phyloP scores from a whole-genome alignment of 2,888 invertebrate genomes.

The Loripinus fragilis region DNA sequence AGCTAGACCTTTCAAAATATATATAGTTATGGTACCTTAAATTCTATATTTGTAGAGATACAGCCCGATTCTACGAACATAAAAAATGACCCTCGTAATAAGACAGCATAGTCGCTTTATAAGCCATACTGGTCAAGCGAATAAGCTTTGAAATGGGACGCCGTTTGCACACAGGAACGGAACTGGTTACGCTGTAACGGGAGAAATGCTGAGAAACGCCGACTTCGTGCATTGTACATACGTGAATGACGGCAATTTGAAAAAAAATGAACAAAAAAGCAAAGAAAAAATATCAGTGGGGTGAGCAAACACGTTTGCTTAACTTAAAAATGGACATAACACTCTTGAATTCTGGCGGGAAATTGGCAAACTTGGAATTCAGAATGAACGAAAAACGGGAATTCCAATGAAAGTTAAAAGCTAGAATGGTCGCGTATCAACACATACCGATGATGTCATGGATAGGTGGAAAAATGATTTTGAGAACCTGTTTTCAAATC shows the following conservation, averaged over 20 bases:
- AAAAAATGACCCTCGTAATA: neutral
- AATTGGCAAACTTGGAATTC: conserved; percentile 30
- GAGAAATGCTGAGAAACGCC: neutral
- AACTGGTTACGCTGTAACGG: conserved; percentile 15
- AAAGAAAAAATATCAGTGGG: conserved; percentile 24
- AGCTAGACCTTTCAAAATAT: too few species aligned
- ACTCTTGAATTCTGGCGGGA: conserved; percentile 9
- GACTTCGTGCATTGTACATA: conserved; percentile 16
- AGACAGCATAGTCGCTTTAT: conserved; percentile 4
- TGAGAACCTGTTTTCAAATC: neutral
- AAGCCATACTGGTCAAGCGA: conserved; percentile 22
- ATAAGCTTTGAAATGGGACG: too few species aligned
- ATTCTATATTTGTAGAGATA: too few species aligned
- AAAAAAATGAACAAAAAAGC: conserved; percentile 30
- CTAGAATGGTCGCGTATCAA: neutral
- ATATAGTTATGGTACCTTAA: too few species aligned
- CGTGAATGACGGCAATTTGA: conserved; percentile 20
- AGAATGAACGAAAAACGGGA: conserved; percentile 15
- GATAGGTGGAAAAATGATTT: conserved; percentile 3
- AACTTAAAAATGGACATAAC: neutral
- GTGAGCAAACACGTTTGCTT: conserved; percentile 7
- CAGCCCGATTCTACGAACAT: too few species aligned
- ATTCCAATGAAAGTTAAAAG: conserved; percentile 34
- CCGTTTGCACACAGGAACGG: conserved; percentile 14
- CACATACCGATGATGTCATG: neutral